phyloP scores from a whole-genome alignment of 2,113 vertebrate species.

The Bos indicus region DNA sequence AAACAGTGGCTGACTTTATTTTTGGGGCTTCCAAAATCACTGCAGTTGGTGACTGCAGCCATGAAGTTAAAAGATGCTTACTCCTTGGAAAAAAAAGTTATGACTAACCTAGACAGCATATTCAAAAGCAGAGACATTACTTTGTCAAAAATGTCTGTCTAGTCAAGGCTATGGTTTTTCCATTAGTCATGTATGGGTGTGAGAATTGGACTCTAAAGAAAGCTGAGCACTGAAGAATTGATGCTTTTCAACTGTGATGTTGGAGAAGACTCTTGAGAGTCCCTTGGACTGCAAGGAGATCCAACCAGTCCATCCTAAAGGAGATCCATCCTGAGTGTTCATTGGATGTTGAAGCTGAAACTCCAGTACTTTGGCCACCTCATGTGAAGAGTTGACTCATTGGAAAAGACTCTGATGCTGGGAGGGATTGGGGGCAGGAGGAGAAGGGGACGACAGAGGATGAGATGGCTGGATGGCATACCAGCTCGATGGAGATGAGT shows the following conservation, averaged over 20 bases:
- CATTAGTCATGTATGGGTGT: fast-evolving
- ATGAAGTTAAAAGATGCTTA: neutral
- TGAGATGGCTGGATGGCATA: neutral
- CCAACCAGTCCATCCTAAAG: neutral
- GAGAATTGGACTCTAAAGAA: neutral
- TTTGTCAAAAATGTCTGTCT: neutral
- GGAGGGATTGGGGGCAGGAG: neutral
- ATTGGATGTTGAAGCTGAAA: neutral
- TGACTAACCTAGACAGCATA: neutral
- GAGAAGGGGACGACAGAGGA: fast-evolving
- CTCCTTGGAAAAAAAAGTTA: neutral
- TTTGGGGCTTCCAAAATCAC: neutral
- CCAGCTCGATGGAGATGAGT: neutral
- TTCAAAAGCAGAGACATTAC: neutral
- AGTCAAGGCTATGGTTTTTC: neutral
- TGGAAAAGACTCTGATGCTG: neutral
- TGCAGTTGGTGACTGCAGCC: neutral
- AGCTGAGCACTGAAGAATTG: fast-evolving
- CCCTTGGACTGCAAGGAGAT: neutral
- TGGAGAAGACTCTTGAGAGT: neutral
- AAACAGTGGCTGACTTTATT: neutral
- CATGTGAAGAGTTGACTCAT: fast-evolving
- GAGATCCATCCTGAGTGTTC: neutral
- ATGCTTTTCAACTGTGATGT: neutral
- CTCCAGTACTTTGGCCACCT: neutral